Conservation (phyloP, 53 echinoderm and acorn worm genomes). For the Antedon mediterranea region DNA sequence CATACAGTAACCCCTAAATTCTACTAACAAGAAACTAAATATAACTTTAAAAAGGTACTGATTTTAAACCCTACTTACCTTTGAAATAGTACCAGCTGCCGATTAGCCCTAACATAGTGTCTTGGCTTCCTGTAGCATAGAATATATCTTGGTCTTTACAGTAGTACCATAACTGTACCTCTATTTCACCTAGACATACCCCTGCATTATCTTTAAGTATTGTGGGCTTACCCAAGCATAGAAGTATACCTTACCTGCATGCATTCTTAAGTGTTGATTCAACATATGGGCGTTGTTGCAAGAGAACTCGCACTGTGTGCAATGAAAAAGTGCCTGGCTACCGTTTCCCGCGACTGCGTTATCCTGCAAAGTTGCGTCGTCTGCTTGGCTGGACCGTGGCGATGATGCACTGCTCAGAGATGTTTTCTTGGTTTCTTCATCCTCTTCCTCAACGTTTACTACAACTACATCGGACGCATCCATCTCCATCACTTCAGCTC, state of each 20-base stretch:
- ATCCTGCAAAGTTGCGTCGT: slow-evolving; percentile 5
- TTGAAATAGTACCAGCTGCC: too few relatives aligned
- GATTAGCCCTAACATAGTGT: too few relatives aligned
- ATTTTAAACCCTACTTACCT: too few relatives aligned
- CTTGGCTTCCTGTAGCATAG: too few relatives aligned
- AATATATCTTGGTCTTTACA: too few relatives aligned
- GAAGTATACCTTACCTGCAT: slow-evolving; percentile 31
- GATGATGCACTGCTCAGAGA: neutral
- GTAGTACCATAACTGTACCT: too few relatives aligned
- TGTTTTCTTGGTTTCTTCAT: neutral
- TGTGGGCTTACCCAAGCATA: too few relatives aligned
- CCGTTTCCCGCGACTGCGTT: neutral
- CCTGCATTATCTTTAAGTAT: neutral
- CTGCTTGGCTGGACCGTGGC: neutral
- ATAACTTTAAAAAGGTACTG: too few relatives aligned
- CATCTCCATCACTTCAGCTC: slow-evolving; percentile 1
- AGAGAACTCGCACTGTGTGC: slow-evolving; percentile 31
- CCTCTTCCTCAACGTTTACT: neutral
- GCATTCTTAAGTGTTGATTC: slow-evolving; percentile 35
- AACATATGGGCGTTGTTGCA: slow-evolving; percentile 23
- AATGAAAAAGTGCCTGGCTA: slow-evolving; percentile 9
- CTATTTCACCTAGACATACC: neutral
- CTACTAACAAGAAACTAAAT: too few relatives aligned
- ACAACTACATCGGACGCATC: neutral
- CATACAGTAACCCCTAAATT: too few relatives aligned